Base-by-base conservation (phyloP, 92 coral and sea anemone species). In the Umimayanthus kanabou region DNA sequence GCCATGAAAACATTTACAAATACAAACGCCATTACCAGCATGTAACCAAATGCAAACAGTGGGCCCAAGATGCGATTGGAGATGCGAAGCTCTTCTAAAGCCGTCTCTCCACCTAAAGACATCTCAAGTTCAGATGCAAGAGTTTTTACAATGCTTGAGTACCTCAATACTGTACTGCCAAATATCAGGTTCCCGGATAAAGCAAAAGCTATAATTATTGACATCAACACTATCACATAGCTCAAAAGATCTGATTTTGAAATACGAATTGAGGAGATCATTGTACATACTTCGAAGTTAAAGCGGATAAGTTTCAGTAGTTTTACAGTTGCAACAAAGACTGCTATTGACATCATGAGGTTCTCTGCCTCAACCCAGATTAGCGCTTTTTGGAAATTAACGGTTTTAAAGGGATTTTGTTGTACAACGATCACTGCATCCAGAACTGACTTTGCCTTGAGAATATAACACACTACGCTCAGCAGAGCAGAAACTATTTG, bases 1-100 rank as follows among this genome's bases (percentile, higher is more conserved):
- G 95, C 92, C 40, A 93, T 87, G 73, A 91, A 94, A 77, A 94
- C 85, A 87, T 94, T 94, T 40, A 94, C 80, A 70, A 94, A 88
- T 39, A 93, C 50, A 66, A 94, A 94, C 49, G 90, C 78, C 93
- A 93, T 91, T 11, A 87, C 58, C 64, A 85, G 18, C 75, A 89
- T 85, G 76, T 85, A 94, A 6, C 90, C 40, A 80, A 94, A 93
- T 4, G 92, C 92, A 61, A 89, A 80, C 39, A 93, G 72, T 10
- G 94, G 93, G 2, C 98, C 98, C 0, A 94, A 79, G 26, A 91
- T 18, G 4, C 89, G 85, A 77, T 76, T 73, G 11, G 61, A 81
- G 50, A 88, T 87, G 15, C 25, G 39, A 29, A 94, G 85, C 9
- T 89, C 90, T 9, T 58, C 39, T 61, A 91, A 26, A 11, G 79